Percentiles rank a stretch among this genome's conserved stretches.
phyloP scores from a whole-genome alignment of 2,888 invertebrate genomes.

The Eupithecia vulgata region DNA sequence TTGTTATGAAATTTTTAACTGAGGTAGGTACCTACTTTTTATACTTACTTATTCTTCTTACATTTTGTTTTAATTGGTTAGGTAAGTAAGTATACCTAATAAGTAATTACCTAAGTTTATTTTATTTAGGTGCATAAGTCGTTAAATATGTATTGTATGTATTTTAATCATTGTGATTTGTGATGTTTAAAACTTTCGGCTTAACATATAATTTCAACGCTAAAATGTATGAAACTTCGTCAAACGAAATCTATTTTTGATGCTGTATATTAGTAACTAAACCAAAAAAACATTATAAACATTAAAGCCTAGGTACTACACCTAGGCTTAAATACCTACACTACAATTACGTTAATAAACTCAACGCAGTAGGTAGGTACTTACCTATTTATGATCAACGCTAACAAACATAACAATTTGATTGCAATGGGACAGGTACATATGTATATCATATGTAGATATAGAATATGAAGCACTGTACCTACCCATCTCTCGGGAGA shows the following conservation, averaged over 20 bases:
- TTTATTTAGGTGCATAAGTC: neutral
- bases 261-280: constrained; percentile 9
- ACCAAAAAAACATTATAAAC: neutral
- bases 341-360: neutral
- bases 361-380: neutral
- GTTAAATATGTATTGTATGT: neutral
- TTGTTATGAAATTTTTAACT: neutral
- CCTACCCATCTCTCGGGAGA: too few relatives aligned
- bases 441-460: too few relatives aligned
- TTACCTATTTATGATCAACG: neutral
- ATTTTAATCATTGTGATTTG: constrained; percentile 14
- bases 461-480: too few relatives aligned
- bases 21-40: neutral
- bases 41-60: constrained; percentile 1
- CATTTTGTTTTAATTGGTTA: neutral
- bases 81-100: neutral
- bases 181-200: constrained; percentile 14
- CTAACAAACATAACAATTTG: too few relatives aligned
- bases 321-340: too few relatives aligned
- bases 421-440: too few relatives aligned
- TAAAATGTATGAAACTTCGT: constrained; percentile 11
- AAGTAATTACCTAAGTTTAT: neutral
- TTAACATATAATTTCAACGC: neutral
- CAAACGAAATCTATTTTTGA: constrained; percentile 28
- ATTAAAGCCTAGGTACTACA: neutral